phyloP scores from a whole-genome alignment of 2,888 invertebrate genomes.

The Scaptodrosophila latifasciaeformis region DNA sequence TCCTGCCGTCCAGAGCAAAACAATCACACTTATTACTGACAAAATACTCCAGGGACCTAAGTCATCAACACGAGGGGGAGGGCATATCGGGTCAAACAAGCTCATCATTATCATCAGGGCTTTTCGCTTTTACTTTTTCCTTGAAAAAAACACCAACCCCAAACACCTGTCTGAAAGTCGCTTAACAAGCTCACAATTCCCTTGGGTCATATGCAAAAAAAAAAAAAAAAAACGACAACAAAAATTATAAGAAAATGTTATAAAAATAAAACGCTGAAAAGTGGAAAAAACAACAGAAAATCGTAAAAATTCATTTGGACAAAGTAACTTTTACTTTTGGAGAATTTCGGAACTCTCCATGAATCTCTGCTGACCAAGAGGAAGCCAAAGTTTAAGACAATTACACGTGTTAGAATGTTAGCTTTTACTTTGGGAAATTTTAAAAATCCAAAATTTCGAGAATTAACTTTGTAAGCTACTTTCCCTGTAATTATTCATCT shows the following conservation, averaged over 20 bases:
- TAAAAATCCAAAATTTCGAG: conserved; percentile 25
- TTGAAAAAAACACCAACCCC: not conserved
- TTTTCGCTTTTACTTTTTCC: conserved; percentile 8
- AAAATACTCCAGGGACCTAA: conserved; percentile 48
- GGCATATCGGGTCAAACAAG: not conserved
- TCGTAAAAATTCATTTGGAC: conserved; percentile 53
- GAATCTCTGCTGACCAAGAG: too few species aligned
- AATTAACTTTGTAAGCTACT: too few species aligned
- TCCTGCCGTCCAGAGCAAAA: conserved; percentile 38
- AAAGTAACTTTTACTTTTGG: conserved; percentile 35
- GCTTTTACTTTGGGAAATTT: conserved; percentile 23
- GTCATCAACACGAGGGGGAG: conserved; percentile 39
- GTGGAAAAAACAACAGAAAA: conserved; percentile 17
- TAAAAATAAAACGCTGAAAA: conserved; percentile 17
- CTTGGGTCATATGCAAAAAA: conserved; percentile 46
- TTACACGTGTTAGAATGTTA: conserved; percentile 23
- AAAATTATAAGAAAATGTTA: conserved; percentile 29
- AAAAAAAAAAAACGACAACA: conserved; percentile 20
- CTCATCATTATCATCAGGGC: conserved; percentile 16
- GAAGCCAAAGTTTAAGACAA: conserved; percentile 43
- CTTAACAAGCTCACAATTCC: conserved; percentile 56
- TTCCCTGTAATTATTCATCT: too few species aligned
- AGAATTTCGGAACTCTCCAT: too few species aligned
- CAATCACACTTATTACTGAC: conserved; percentile 60
- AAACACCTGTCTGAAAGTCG: conserved; percentile 51